phyloP scores from a whole-genome alignment of 2,113 vertebrate species.

The Halcyon malimbica region DNA sequence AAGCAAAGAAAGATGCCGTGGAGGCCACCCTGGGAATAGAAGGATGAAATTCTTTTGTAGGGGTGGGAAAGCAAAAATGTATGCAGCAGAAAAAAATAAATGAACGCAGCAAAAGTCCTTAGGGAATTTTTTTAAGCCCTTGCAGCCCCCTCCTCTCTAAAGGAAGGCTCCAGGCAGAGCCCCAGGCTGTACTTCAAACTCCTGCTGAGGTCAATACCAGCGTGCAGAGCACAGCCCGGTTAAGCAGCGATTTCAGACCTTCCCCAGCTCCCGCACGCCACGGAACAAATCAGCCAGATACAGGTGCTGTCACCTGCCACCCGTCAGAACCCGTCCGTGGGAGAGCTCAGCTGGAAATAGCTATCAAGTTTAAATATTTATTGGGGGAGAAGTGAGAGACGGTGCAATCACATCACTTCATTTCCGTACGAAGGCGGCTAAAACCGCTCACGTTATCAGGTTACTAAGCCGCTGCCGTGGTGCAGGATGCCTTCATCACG shows the following conservation, averaged over 20 bases:
- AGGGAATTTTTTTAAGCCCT: not conserved
- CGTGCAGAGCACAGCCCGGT: not conserved
- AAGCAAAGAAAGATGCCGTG: not conserved
- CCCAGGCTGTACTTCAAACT: not conserved
- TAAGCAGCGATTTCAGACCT: not conserved
- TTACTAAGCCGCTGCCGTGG: not conserved
- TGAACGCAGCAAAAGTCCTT: not conserved
- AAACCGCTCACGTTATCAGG: not conserved
- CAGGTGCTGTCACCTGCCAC: not conserved
- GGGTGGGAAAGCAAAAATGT: not conserved
- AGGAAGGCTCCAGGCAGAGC: not conserved
- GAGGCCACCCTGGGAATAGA: not conserved
- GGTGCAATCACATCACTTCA: not conserved
- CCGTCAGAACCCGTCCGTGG: not conserved
- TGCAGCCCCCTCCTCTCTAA: not conserved
- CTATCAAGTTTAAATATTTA: not conserved
- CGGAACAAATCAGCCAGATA: fast-evolving
- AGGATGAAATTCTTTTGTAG: not conserved
- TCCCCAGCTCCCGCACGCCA: not conserved
- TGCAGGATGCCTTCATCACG: not conserved
- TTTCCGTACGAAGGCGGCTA: not conserved
- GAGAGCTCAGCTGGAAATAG: not conserved
- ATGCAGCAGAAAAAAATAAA: too few species aligned
- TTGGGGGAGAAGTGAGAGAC: not conserved
- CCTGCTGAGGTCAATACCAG: not conserved